A percentile compares a stretch with the other conserved stretches of the same genome.
Evolutionary conservation across 2,888 invertebrate genomes (phyloP).

Genomic region (Eulithis testata): DNA sequence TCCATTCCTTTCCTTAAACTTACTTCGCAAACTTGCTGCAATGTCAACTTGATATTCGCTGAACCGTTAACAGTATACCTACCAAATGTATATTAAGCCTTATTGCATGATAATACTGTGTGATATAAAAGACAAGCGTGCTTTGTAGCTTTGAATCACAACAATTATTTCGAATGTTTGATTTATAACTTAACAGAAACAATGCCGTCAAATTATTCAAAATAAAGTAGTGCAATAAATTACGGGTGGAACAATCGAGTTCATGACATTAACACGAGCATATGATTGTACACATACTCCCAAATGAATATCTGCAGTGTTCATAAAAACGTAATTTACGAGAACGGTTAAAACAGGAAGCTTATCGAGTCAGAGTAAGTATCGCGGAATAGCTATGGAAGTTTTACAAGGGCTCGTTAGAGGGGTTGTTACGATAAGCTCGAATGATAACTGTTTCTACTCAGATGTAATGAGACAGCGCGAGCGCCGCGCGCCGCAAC

Average conservation of each 20-base stretch:
- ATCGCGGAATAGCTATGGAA: conserved; percentile 72
- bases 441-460: conserved; percentile 81
- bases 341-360: conserved; percentile 65
- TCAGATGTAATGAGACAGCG: conserved; percentile 73
- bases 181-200: conserved; percentile 37
- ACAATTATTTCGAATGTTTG: conserved; percentile 34
- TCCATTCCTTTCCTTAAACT: conserved; percentile 32
- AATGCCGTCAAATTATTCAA: conserved; percentile 25
- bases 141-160: conserved; percentile 34
- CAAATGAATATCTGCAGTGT: conserved; percentile 45
- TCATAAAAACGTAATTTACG: conserved; percentile 63
- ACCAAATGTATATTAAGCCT: not conserved
- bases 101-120: not conserved
- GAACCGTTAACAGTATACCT: not conserved
- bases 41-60: conserved; percentile 8
- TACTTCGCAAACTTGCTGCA: conserved; percentile 15
- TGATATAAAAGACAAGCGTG: conserved; percentile 20
- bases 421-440: conserved; percentile 77
- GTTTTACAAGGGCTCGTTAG: conserved; percentile 80
- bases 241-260: conserved; percentile 40
- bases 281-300: conserved; percentile 34
- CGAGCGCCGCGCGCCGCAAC: conserved; percentile 37
- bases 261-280: conserved; percentile 39
- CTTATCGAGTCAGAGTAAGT: conserved; percentile 68
- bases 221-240: conserved; percentile 42